These are phyloP conservation scores for Leptinotarsa haldemani DNA, from an alignment of 2,888 invertebrate species.

Conservation along the genomic window DNA sequence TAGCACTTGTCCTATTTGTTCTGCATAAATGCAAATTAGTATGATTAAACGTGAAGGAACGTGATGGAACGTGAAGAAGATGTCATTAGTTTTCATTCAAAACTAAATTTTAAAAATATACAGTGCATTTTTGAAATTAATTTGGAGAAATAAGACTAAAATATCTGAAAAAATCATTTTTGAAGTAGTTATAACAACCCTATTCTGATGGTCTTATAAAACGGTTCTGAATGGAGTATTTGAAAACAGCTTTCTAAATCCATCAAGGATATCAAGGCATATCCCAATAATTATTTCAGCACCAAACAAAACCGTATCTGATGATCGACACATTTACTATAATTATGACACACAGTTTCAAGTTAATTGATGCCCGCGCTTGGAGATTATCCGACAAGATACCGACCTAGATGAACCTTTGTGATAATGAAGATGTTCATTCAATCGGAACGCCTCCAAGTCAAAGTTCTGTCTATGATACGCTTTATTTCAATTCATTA, in stretches of 20 bases:
- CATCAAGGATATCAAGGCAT: conserved; percentile 2
- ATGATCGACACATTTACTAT: conserved; percentile 26
- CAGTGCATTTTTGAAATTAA: no score
- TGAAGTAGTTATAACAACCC: no score
- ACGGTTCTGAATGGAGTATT: not conserved
- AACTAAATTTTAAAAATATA: no score
- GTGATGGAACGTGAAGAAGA: no score
- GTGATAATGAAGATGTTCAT: conserved; percentile 26
- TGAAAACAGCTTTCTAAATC: conserved; percentile 6
- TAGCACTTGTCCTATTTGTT: no score
- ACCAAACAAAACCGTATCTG: conserved; percentile 10
- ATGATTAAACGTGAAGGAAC: no score
- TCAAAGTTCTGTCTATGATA: conserved; percentile 23
- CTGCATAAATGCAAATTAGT: no score
- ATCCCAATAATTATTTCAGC: conserved; percentile 20
- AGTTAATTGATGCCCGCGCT: conserved; percentile 23
- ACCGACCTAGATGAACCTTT: conserved; percentile 10
- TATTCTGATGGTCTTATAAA: not conserved
- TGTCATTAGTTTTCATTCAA: no score
- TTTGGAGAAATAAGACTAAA: no score
- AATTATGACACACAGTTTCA: conserved; percentile 27
- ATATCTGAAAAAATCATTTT: no score
- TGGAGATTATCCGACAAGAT: conserved; percentile 25
- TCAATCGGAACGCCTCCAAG: conserved; percentile 14
- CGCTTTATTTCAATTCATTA: conserved; percentile 42